Base-by-base conservation (phyloP, 2,113 vertebrate species). In the Tyrannus savana region DNA sequence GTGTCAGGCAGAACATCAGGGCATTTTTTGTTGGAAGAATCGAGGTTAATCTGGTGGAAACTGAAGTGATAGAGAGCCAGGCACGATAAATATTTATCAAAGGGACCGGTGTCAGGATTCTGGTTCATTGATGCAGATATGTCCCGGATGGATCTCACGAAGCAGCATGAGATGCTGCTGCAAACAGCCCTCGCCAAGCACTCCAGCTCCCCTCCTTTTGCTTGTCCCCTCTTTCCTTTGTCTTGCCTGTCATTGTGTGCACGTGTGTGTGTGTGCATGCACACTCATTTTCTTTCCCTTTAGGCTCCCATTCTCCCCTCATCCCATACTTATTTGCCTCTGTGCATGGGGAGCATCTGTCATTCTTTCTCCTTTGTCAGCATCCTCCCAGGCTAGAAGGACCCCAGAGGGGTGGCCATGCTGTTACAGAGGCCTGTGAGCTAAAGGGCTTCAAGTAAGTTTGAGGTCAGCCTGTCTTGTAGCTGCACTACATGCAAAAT, bases 31-130 rank as follows among this genome's bases (percentile, higher is more conserved):
- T 72, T 80, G 93, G 88, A 87, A 95, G 92, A 93, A 90, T 74
- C 46, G 28, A 95, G 93, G 95, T 95, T 96, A 97, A 97, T 96
- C 93, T 96, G 95, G 83, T 97, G 84, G 90, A 96, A 97, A 95
- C 82, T 91, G 96, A 96, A 89, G 95, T 96, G 95, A 94, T 94
- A 90, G 91, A 95, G 93, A 83, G 79, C 87, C 87, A 90, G 95
- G 87, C 68, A 33, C 0, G 67, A 97, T 91, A 96, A 96, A 95
- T 96, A 95, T 96, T 95, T 96, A 96, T 96, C 87, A 90, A 81
- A 96, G 87, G 86, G 83, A 74, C 89, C 3, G 0, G 73, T 66
- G 80, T 94, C 82, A 87, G 75, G 59, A 92, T 90, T 71, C 60
- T 82, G 84, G 33, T 90, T 74, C 59, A 79, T 23, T 5, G 7